A percentile compares a stretch with the other conserved stretches of the same genome.
phyloP scores from a whole-genome alignment of 2,888 invertebrate genomes.

The Phasia obesa region DNA sequence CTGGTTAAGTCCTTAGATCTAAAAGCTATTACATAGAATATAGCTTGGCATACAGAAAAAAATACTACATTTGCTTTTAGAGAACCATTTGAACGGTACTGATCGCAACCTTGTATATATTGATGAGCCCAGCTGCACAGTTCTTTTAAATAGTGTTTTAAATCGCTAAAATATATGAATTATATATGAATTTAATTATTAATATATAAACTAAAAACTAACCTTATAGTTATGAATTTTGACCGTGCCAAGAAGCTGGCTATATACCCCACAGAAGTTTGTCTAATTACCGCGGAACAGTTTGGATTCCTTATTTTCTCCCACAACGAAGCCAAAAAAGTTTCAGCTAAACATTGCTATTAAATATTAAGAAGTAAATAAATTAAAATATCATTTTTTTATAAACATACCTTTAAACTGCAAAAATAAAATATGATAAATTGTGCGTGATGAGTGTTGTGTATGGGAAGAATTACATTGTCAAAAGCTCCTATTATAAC shows the following conservation, averaged over 20 bases:
- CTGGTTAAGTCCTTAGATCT: constrained; percentile 92
- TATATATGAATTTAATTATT: not conserved
- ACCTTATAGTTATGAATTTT: constrained; percentile 85
- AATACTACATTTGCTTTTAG: constrained; percentile 92
- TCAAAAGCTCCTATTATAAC: constrained; percentile 88
- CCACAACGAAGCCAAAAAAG: constrained; percentile 89
- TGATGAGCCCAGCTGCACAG: constrained; percentile 93
- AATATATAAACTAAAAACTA: constrained; percentile 74
- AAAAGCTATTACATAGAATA: constrained; percentile 96
- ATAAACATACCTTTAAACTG: constrained; percentile 84
- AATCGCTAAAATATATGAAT: constrained; percentile 83
- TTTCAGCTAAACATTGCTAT: constrained; percentile 82
- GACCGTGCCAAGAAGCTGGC: constrained; percentile 89
- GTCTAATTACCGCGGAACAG: constrained; percentile 86
- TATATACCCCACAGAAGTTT: constrained; percentile 88
- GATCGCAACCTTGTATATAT: constrained; percentile 85
- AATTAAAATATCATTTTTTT: no score
- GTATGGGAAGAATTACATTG: constrained; percentile 90
- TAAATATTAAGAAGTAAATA: not conserved
- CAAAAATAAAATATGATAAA: constrained; percentile 89
- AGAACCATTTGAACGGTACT: constrained; percentile 82
- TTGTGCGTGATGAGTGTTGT: constrained; percentile 91
- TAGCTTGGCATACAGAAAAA: constrained; percentile 94
- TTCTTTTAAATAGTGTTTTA: constrained; percentile 86
- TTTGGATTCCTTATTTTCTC: constrained; percentile 87